A percentile compares a stretch with the other conserved stretches of the same genome.
Evolutionary conservation across 2,888 invertebrate species (phyloP).

Genomic region (Agonopterix subpropinquella): DNA sequence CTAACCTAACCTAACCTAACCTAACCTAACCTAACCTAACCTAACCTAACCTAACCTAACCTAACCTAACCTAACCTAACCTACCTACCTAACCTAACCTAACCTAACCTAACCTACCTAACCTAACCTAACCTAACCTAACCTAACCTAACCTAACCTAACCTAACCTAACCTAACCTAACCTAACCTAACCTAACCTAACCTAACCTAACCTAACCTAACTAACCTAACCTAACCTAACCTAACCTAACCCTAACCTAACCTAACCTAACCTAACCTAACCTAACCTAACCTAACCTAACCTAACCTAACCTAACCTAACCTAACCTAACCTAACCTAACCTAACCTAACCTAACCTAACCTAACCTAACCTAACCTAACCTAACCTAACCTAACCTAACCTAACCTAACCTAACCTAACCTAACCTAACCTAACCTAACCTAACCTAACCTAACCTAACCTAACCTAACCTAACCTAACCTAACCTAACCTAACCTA

Average conservation of each 20-base stretch:
- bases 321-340: constrained; percentile 11
- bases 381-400: constrained; percentile 14
- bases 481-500: constrained; percentile 14
- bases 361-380: constrained; percentile 15
- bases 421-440: constrained; percentile 15
- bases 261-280: constrained; percentile 11
- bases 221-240: constrained; percentile 13
- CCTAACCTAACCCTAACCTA: constrained; percentile 12
- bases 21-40: constrained; percentile 1
- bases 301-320: constrained; percentile 11
- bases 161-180: constrained; percentile 12
- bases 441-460: constrained; percentile 15
- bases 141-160: constrained; percentile 2
- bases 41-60: constrained; percentile 3
- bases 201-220: constrained; percentile 13
- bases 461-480: constrained; percentile 15
- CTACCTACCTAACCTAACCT: too few species aligned
- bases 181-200: constrained; percentile 14
- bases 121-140: constrained; percentile 1
- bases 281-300: constrained; percentile 11
- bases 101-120: neutral
- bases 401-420: constrained; percentile 13
- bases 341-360: constrained; percentile 13
- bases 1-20: constrained; percentile 3
- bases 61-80: neutral